phyloP scores from a whole-genome alignment of 2,797 vertebrate genomes.

The Lacerta bilineata region DNA sequence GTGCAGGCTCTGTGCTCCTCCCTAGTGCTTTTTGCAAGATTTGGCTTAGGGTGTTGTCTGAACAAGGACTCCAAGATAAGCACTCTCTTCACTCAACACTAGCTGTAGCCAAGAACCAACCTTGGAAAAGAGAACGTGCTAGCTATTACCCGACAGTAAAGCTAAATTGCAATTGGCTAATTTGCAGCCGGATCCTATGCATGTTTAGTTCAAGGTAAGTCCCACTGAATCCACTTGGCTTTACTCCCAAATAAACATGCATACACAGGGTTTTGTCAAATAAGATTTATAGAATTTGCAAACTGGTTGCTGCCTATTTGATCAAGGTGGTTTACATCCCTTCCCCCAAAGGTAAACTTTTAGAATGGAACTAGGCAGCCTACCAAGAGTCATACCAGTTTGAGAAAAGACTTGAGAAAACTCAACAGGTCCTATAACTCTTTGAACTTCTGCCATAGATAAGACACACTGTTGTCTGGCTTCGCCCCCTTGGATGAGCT shows the following conservation, averaged over 20 bases:
- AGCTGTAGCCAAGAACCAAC: too few species aligned
- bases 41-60: too few species aligned
- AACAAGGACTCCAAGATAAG: too few species aligned
- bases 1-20: too few species aligned
- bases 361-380: neutral
- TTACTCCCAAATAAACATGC: neutral
- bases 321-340: too few species aligned
- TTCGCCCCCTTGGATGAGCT: neutral
- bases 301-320: too few species aligned
- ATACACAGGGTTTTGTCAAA: neutral
- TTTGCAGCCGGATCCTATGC: neutral
- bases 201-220: neutral
- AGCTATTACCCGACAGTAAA: neutral
- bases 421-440: neutral
- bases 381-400: neutral
- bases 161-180: neutral
- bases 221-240: neutral
- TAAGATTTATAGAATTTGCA: neutral
- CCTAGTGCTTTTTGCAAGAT: too few species aligned
- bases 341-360: slow-evolving; percentile 17
- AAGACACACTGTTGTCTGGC: neutral
- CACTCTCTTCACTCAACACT: too few species aligned
- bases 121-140: neutral
- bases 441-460: neutral
- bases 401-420: neutral